Base-by-base conservation (phyloP, 2,888 invertebrate genomes). In the Lasioglossum leucozonium region DNA sequence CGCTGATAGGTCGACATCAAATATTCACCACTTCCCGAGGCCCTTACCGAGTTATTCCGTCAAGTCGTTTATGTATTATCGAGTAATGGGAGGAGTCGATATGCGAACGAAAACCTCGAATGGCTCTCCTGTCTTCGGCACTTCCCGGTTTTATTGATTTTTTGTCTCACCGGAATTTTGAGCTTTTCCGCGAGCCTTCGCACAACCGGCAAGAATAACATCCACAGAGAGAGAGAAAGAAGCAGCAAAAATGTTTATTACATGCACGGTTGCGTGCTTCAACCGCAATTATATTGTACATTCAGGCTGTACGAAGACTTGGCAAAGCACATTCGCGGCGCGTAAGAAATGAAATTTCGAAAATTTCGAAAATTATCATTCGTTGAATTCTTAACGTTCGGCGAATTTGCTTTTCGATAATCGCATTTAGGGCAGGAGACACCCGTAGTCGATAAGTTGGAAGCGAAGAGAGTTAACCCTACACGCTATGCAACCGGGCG, bases 1-100 rank as follows among this genome's bases (percentile, higher is more conserved):
- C 90, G 92, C 88, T 92, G 93, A 93, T 92, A 92, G 92, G 87
- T 90, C 77, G 83, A 74, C 91, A 92, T 93, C 90, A 93, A 93
- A 91, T 92, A 93, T 94, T 93, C 91, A 92, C 83, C 84, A 90
- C 84, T 86, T 90, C 81, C 88, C 88, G 88, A 86, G 88, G 86
- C 89, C 89, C 91, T 91, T 86, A 87, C 88, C 82, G 85, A 85
- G 90, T 91, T 91, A 89, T 89, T 88, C 88, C 85, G 86, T 77
- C 81, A 83, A 85, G 90, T 88, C 87, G 82, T 91, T 92, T 83
- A 91, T 93, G 88, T 91, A 93, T 91, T 93, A 90, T 90, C 89
- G 82, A 86, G 83, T 90, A 89, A 91, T 88, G 77, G 79, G 74
- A 58, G 73, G 67, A 87, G 87, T 85, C 86, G 80, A 82, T 88